These are phyloP conservation scores for Spodoptera litura DNA, from an alignment of 1,140 invertebrate genomes.

Conservation along the genomic window DNA sequence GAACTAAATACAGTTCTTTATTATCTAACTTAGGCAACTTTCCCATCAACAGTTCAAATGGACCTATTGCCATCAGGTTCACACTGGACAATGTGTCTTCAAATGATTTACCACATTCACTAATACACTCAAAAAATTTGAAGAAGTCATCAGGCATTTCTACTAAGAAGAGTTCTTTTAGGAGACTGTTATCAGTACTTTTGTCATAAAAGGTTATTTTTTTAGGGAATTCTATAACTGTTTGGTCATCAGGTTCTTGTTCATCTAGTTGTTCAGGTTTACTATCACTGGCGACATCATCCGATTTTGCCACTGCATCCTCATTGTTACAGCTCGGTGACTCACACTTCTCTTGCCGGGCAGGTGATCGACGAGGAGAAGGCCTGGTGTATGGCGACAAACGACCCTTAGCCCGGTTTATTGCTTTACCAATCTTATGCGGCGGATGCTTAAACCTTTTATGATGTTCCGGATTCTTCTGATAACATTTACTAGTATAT, in stretches of 20 bases:
- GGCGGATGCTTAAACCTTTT: conserved; percentile 92
- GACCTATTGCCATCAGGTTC: conserved; percentile 92
- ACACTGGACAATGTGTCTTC: conserved; percentile 88
- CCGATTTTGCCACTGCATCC: not conserved
- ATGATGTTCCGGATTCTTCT: conserved; percentile 92
- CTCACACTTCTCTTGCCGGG: not conserved
- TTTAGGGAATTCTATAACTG: conserved; percentile 47
- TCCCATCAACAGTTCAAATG: conserved; percentile 93
- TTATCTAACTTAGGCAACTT: conserved; percentile 88
- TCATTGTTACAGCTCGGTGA: not conserved
- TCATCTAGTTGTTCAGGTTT: conserved; percentile 22
- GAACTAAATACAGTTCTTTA: conserved; percentile 89
- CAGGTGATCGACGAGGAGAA: not conserved
- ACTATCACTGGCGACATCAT: not conserved
- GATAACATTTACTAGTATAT: conserved; percentile 94
- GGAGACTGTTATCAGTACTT: conserved; percentile 79
- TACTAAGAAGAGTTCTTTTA: conserved; percentile 92
- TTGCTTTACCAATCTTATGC: conserved; percentile 57
- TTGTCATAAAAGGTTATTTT: conserved; percentile 62
- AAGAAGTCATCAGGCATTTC: conserved; percentile 97
- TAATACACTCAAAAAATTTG: conserved; percentile 90
- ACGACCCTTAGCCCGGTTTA: conserved; percentile 57
- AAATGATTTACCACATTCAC: conserved; percentile 83
- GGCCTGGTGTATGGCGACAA: conserved; percentile 63
- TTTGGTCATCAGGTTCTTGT: conserved; percentile 6